Evolutionary conservation across 2,113 vertebrate genomes (phyloP).

Genomic region (Clarias gariepinus): DNA sequence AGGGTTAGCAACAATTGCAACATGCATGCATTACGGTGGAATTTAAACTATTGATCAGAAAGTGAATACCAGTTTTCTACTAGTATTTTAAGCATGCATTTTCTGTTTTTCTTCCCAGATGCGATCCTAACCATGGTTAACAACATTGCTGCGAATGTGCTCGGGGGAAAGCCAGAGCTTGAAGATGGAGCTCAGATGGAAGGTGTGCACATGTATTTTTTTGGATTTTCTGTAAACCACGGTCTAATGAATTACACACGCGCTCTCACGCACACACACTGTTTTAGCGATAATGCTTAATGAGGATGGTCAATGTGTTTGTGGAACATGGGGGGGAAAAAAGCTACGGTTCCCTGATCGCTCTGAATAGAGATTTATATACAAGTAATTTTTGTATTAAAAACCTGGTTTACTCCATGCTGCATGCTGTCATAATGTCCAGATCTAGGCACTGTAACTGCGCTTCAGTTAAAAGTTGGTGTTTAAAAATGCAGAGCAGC

Average conservation of each 20-base stretch:
- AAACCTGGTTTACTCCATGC: neutral
- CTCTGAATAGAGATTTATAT: too few species aligned
- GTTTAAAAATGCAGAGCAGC: neutral
- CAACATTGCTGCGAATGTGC: slow-evolving; percentile 98
- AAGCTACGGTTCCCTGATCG: too few species aligned
- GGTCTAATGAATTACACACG: neutral
- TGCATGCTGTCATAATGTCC: neutral
- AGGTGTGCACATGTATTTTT: slow-evolving; percentile 71
- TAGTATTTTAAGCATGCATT: neutral
- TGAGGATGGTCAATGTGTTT: slow-evolving; percentile 22
- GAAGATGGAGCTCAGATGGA: slow-evolving; percentile 74
- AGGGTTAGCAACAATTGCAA: neutral
- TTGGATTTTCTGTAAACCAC: neutral
- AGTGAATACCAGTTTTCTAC: neutral
- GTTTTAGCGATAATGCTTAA: neutral
- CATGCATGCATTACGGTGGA: neutral
- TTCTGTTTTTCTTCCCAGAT: slow-evolving; percentile 73
- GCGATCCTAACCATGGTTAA: slow-evolving; percentile 98
- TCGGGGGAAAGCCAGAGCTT: slow-evolving; percentile 84
- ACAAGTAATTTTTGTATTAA: too few species aligned
- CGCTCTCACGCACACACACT: neutral
- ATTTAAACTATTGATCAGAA: neutral
- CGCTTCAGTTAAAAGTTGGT: neutral
- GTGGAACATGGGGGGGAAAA: neutral
- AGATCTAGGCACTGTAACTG: neutral